These are phyloP conservation scores for Ernsta delagoae DNA, from an alignment of 2,888 invertebrate genomes.

Conservation along the genomic window DNA sequence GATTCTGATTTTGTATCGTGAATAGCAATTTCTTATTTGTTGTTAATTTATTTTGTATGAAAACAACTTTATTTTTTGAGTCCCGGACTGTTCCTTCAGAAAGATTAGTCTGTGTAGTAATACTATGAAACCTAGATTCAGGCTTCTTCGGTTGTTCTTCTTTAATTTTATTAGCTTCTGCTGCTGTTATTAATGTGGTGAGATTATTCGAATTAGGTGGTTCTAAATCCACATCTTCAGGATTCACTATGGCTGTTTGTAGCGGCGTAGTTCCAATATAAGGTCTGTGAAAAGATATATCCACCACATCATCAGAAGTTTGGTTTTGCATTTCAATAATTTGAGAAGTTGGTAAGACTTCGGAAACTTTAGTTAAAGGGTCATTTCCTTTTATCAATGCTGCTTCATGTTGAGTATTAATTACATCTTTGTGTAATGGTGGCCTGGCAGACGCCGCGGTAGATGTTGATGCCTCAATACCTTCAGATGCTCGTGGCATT, in stretches of 20 bases:
- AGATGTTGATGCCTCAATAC: neutral
- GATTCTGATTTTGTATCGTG: conserved; percentile 69
- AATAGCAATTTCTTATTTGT: conserved; percentile 71
- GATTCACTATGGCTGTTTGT: conserved; percentile 60
- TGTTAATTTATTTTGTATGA: conserved; percentile 69
- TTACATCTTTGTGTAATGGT: conserved; percentile 2
- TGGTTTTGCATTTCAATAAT: neutral
- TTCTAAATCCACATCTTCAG: conserved; percentile 42
- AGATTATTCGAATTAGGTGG: conserved; percentile 53
- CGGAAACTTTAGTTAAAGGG: no score
- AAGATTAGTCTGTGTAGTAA: conserved; percentile 51
- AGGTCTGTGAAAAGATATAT: neutral
- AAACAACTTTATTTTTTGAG: conserved; percentile 71
- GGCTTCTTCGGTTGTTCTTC: conserved; percentile 61
- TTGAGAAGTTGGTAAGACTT: neutral
- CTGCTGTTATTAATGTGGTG: conserved; percentile 66
- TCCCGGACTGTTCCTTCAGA: conserved; percentile 62
- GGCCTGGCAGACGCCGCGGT: neutral
- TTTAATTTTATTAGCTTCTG: conserved; percentile 68
- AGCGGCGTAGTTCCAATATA: neutral
- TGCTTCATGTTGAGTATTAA: conserved; percentile 1
- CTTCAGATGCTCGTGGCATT: neutral
- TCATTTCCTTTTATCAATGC: no score
- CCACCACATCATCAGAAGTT: neutral
- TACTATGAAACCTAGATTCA: conserved; percentile 55